Conservation (phyloP, 1,140 invertebrate genomes). For the Lerema accius region DNA sequence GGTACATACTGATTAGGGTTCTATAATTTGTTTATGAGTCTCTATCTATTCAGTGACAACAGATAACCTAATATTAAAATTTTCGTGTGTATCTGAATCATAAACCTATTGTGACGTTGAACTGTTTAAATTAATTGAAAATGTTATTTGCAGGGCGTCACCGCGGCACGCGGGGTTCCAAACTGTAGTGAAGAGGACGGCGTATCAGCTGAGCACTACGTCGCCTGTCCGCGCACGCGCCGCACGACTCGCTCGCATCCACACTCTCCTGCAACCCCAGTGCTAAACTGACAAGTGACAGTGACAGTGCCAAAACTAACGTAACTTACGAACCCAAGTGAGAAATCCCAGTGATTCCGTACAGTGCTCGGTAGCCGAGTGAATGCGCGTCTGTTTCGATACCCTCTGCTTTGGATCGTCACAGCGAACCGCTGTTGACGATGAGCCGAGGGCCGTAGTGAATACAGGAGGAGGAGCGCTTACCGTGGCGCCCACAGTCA, state of each 20-base stretch:
- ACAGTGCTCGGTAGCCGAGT: constrained; percentile 84
- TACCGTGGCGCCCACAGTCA: constrained; percentile 79
- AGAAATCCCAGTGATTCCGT: constrained; percentile 67
- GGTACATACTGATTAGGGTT: too few relatives aligned
- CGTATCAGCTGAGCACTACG: constrained; percentile 58
- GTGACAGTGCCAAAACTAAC: constrained; percentile 59
- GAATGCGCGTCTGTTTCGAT: constrained; percentile 94
- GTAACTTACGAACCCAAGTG: constrained; percentile 56
- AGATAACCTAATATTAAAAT: too few relatives aligned
- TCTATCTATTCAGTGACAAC: too few relatives aligned
- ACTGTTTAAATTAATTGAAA: constrained; percentile 14
- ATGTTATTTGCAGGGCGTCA: constrained; percentile 67
- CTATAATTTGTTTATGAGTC: too few relatives aligned
- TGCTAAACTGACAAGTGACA: constrained; percentile 39
- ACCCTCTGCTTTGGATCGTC: constrained; percentile 93
- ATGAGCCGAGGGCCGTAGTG: constrained; percentile 83
- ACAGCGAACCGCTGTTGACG: constrained; percentile 90
- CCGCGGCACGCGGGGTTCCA: constrained; percentile 72
- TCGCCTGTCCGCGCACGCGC: constrained; percentile 63
- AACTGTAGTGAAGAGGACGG: constrained; percentile 45
- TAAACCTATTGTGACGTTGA: too few relatives aligned
- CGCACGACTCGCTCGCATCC: constrained; percentile 67
- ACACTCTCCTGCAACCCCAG: constrained; percentile 55
- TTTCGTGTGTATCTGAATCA: too few relatives aligned
- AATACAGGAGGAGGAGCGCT: constrained; percentile 71